phyloP scores from a whole-genome alignment of 2,797 vertebrate species.

The Eulemur coronatus region DNA sequence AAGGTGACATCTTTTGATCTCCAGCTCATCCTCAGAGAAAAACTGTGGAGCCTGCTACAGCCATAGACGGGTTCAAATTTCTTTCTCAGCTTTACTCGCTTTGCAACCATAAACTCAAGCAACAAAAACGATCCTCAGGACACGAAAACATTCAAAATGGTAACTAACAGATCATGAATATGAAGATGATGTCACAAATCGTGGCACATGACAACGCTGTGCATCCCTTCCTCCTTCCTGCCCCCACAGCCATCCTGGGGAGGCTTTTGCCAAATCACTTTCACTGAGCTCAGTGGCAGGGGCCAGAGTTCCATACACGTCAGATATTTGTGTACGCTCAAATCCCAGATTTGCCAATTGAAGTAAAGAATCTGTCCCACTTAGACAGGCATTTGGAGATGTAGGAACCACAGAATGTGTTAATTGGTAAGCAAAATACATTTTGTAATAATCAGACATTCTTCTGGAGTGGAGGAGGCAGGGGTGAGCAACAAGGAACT shows the following conservation, averaged over 20 bases:
- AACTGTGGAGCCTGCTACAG: not conserved
- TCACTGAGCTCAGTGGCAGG: not conserved
- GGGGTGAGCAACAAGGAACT: not conserved
- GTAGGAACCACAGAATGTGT: not conserved
- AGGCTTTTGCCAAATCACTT: not conserved
- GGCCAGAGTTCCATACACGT: not conserved
- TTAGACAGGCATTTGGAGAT: not conserved
- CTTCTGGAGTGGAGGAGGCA: not conserved
- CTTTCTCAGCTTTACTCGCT: not conserved
- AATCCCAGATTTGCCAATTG: not conserved
- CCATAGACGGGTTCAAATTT: not conserved
- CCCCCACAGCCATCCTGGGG: not conserved
- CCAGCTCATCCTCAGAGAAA: not conserved
- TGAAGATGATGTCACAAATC: not conserved
- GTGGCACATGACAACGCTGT: not conserved
- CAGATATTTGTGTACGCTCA: not conserved
- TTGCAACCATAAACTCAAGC: not conserved
- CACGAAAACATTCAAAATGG: not conserved
- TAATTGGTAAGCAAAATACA: not conserved
- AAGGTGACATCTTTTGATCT: not conserved
- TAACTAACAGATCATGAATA: not conserved
- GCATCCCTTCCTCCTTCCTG: not conserved
- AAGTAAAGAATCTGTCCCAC: too few relatives aligned
- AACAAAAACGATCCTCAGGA: not conserved
- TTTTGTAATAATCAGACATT: not conserved